Evolutionary conservation across 1,140 invertebrate species (phyloP).

Genomic region (Caenorhabditis brenneri): DNA sequence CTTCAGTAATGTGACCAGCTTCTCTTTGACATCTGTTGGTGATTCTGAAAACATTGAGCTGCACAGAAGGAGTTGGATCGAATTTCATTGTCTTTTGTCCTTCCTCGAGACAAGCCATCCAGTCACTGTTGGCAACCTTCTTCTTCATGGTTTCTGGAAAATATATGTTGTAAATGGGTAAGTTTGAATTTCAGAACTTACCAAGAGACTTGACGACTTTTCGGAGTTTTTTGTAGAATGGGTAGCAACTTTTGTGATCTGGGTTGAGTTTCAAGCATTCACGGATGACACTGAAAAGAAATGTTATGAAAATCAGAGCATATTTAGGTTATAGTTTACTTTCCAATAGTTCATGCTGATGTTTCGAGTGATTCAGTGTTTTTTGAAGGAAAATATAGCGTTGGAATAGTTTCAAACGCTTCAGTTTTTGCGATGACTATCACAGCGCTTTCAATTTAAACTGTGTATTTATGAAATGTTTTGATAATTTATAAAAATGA

Average conservation of each 20-base stretch:
- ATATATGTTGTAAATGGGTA: not conserved
- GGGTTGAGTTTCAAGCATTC: slow-evolving; percentile 97
- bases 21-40: slow-evolving; percentile 73
- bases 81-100: slow-evolving; percentile 77
- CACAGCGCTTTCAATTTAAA: too few species aligned
- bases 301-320: not conserved
- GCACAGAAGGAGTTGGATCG: slow-evolving; percentile 80
- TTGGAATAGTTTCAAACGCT: too few species aligned
- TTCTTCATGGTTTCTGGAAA: slow-evolving; percentile 36
- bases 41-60: slow-evolving; percentile 77
- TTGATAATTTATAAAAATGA: too few species aligned
- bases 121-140: slow-evolving; percentile 78
- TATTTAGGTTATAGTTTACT: not conserved
- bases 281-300: slow-evolving; percentile 80
- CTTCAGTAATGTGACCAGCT: slow-evolving; percentile 76
- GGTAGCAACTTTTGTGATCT: slow-evolving; percentile 92
- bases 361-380: too few species aligned
- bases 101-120: slow-evolving; percentile 79
- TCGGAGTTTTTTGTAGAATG: slow-evolving; percentile 95
- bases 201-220: slow-evolving; percentile 87
- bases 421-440: too few species aligned
- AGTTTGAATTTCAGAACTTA: slow-evolving; percentile 64
- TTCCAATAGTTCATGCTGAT: too few species aligned
- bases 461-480: too few species aligned
- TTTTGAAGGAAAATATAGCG: too few species aligned